A percentile compares a stretch with the other conserved stretches of the same genome.
Evolutionary conservation across 1,140 invertebrate species (phyloP).

Genomic region (Lepidurus packardi): DNA sequence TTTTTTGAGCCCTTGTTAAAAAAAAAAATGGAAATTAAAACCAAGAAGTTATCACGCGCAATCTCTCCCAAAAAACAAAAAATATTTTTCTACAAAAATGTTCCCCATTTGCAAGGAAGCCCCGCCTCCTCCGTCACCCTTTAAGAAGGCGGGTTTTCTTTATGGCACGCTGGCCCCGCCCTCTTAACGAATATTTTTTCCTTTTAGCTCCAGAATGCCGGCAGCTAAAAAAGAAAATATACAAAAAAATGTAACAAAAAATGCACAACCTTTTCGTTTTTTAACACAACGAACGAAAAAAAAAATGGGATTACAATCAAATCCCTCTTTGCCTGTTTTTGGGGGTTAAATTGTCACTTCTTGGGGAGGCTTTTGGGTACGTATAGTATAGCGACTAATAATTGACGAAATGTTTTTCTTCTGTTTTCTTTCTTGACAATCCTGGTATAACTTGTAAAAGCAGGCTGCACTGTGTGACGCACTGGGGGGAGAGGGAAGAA

Average conservation of each 20-base stretch:
- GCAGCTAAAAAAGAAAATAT: background rate
- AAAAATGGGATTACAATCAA: background rate
- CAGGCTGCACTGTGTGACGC: constrained; percentile 15
- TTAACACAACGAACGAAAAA: background rate
- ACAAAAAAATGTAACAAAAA: background rate
- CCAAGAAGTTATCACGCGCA: background rate
- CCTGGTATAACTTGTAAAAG: constrained; percentile 16
- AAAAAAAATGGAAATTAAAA: background rate
- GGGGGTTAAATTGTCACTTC: background rate
- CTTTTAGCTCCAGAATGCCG: background rate
- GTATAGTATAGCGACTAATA: constrained; percentile 11
- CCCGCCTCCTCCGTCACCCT: background rate
- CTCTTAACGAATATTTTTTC: background rate
- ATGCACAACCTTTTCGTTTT: constrained; percentile 5
- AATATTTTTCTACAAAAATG: background rate
- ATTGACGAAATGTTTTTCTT: background rate
- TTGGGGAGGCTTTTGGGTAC: background rate
- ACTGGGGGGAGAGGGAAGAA: background rate
- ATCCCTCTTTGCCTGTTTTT: background rate
- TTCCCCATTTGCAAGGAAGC: background rate
- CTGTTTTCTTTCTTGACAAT: background rate
- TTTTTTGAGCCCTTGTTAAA: constrained; percentile 1
- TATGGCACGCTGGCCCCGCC: background rate
- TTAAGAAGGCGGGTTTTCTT: background rate
- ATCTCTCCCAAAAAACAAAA: background rate